Conservation (phyloP, 2,113 vertebrate species). For the Dissostichus mawsoni region DNA sequence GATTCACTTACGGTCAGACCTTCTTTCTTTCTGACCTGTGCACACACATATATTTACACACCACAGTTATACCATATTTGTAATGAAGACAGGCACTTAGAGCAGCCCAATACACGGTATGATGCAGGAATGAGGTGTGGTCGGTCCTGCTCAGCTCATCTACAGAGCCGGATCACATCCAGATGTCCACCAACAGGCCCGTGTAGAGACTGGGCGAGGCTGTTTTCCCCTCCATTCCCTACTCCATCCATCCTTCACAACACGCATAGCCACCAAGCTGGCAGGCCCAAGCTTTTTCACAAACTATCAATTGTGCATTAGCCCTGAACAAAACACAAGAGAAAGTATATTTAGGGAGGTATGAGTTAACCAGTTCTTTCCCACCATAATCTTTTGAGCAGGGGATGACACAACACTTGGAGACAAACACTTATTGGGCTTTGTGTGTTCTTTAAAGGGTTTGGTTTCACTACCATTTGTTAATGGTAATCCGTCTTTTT, state of each 20-base stretch:
- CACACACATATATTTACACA: not conserved
- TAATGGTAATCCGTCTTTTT: conserved; percentile 38
- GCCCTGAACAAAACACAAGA: conserved; percentile 24
- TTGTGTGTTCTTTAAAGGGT: conserved; percentile 47
- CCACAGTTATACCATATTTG: not conserved
- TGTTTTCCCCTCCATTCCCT: conserved; percentile 50
- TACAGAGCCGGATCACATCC: conserved; percentile 72
- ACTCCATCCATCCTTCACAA: conserved; percentile 59
- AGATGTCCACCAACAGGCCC: conserved; percentile 71
- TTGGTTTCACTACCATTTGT: conserved; percentile 38
- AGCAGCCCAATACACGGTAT: conserved; percentile 1
- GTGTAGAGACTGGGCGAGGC: conserved; percentile 62
- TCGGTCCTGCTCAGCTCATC: conserved; percentile 64
- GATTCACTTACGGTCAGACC: not conserved
- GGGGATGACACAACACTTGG: conserved; percentile 56
- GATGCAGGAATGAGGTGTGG: conserved; percentile 57
- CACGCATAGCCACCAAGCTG: conserved; percentile 46
- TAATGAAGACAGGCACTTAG: conserved; percentile 7
- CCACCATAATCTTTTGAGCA: conserved; percentile 35
- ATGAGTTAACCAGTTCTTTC: conserved; percentile 46
- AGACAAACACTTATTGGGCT: conserved; percentile 29
- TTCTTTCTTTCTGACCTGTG: not conserved
- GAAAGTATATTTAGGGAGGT: not conserved
- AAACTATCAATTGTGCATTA: conserved; percentile 55
- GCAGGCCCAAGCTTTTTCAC: conserved; percentile 45